Base-by-base conservation (phyloP, 2,888 invertebrate species). In the Nineta flava region DNA sequence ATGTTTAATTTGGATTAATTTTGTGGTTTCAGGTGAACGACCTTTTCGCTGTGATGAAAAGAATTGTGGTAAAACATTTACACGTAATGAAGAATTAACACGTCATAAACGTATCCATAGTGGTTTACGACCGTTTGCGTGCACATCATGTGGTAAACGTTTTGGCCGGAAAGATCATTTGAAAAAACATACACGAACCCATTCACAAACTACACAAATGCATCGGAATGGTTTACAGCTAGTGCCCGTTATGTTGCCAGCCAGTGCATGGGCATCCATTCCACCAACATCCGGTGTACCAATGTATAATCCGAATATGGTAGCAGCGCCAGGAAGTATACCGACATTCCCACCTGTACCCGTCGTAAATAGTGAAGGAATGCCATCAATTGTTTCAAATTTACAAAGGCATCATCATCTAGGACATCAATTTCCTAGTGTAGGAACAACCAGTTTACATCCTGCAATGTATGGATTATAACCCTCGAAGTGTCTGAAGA, bases 161-260 rank as follows among this genome's bases (percentile, higher is more conserved):
- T 96, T 95, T 62, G 94, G 94, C 0, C 75, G 95, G 42, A 83
- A 93, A 58, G 95, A 96, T 64, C 95, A 96, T 63, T 72, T 96
- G 51, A 92, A 92, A 68, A 96, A 95, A 60, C 95, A 96, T 62
- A 82, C 84, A 51, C 79, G 87, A 60, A 94, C 92, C 0, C 94
- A 95, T 61, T 72, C 68, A 57, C 63, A 76, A 13, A 13, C 71
- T 55, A 57, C 76, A 67, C 65, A 76, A 66, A 48, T 75, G 61
- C 57, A 74, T 69, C 1, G 66, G 60, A 0, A 65, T 58, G 55
- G 71, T 58, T 65, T 74, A 59, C 65, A 65, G 52, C 66, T 67
- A 1, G 65, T 67, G 4, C 67, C 67, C 2, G 65, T 68, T 3
- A 63, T 68, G 62, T 52, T 67, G 43, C 65, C 67, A 1, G 47